A percentile compares a stretch with the other conserved stretches of the same genome.
Conservation (phyloP, 2,797 vertebrate species). For the Channa striata region DNA sequence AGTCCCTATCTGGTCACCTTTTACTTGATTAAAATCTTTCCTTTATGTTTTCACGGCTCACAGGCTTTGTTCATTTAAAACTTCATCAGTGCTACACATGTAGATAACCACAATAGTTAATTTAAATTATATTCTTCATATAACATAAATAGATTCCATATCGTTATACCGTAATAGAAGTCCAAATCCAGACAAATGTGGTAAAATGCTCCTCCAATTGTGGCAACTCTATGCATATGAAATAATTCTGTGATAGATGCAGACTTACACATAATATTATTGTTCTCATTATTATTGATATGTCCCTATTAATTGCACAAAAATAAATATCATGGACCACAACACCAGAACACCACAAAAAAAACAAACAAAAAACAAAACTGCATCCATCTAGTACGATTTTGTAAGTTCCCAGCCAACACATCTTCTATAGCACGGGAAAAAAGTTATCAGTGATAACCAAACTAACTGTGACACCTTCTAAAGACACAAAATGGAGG, state of each 20-base stretch:
- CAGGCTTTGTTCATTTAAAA: neutral
- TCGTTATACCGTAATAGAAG: no score
- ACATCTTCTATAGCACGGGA: neutral
- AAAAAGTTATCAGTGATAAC: conserved; percentile 43
- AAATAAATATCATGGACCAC: neutral
- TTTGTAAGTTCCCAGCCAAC: neutral
- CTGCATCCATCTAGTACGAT: neutral
- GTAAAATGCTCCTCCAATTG: neutral
- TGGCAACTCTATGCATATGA: neutral
- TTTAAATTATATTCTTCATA: neutral
- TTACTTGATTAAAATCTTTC: conserved; percentile 30
- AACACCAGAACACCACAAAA: no score
- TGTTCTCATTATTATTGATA: no score
- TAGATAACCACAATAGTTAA: neutral
- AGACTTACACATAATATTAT: no score
- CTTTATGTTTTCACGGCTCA: neutral
- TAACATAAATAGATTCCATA: no score
- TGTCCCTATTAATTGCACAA: no score
- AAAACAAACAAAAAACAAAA: neutral
- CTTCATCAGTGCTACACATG: neutral
- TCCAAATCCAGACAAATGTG: no score
- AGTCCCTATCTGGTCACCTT: conserved; percentile 36
- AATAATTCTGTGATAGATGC: neutral
- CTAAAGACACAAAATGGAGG: conserved; percentile 64
- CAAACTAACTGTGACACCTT: conserved; percentile 56